Conservation (phyloP, 1,140 invertebrate genomes). For the Drosophila neocordata region DNA sequence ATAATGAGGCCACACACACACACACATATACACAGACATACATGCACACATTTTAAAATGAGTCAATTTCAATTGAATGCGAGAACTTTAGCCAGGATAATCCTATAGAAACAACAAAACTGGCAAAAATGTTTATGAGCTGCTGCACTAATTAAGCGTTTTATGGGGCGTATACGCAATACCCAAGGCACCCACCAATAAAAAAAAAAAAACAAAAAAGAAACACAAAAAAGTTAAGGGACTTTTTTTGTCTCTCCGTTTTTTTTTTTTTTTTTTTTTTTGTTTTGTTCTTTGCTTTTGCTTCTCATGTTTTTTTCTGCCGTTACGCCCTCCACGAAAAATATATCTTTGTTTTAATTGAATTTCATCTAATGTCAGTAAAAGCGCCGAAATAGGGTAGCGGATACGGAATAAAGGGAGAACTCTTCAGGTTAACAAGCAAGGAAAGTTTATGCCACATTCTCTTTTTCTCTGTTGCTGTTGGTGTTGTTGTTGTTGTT, state of each 20-base stretch:
- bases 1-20: constrained; percentile 61
- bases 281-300: too few relatives aligned
- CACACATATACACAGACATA: not conserved
- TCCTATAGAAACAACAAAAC: not conserved
- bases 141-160: constrained; percentile 67
- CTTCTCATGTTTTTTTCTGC: not conserved
- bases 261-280: too few relatives aligned
- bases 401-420: not conserved
- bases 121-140: constrained; percentile 25
- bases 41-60: constrained; percentile 49
- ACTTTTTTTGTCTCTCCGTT: too few relatives aligned
- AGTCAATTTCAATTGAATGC: constrained; percentile 74
- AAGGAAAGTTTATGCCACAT: constrained; percentile 70
- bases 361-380: constrained; percentile 73
- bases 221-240: too few relatives aligned
- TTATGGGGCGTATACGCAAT: constrained; percentile 68
- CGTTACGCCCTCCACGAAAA: constrained; percentile 40
- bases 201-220: constrained; percentile 1
- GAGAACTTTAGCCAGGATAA: constrained; percentile 14
- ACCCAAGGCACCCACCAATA: constrained; percentile 5
- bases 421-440: constrained; percentile 72
- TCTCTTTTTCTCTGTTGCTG: constrained; percentile 17
- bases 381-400: not conserved
- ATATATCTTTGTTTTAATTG: constrained; percentile 80
- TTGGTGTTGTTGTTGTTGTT: too few relatives aligned